Evolutionary conservation across 2,888 invertebrate genomes (phyloP), one percentile per base, ranked within the genome.

Genomic region (Omphaloscelis lunosa): DNA sequence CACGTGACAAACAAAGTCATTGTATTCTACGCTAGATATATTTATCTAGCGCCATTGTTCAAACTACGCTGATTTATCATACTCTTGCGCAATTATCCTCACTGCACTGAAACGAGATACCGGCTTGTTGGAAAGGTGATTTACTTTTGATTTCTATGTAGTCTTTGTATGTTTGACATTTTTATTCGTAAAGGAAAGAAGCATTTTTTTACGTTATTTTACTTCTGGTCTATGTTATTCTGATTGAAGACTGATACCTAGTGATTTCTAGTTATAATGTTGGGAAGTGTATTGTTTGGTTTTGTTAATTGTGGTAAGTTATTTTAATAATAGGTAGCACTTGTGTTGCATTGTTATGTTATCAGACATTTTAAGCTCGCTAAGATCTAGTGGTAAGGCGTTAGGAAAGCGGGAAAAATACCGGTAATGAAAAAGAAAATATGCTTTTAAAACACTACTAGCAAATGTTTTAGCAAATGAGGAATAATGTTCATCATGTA

Each of bases 21-120:
- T 83, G 71, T 84, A 45, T 53, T 82, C 51, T 15, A 71, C 17
- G 34, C 27, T 79, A 63, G 45, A 66, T 58, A 82, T 48, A 72
- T 67, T 80, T 76, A 70, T 76, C 73, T 61, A 48, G 15, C 34
- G 29, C 73, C 63, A 83, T 83, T 83, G 84, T 83, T 84, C 27
- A 12, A 34, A 48, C 61, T 39, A 15, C 67, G 29, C 29, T 77
- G 67, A 77, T 79, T 79, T 75, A 79, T 73, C 65, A 72, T 67
- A 41, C 27, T 67, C 77, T 83, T 77, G 67, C 77, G 29, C 58
- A 84, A 84, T 83, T 77, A 83, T 45, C 59, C 34, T 73, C 76
- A 83, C 70, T 83, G n/a, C n/a, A n/a, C n/a, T n/a, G n/a, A n/a
- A n/a, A 67, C n/a, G 67, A 79, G 56, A 65, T 70, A 68, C 39